Conservation (phyloP, 2,888 invertebrate species). For the Agrilus cyanescens region DNA sequence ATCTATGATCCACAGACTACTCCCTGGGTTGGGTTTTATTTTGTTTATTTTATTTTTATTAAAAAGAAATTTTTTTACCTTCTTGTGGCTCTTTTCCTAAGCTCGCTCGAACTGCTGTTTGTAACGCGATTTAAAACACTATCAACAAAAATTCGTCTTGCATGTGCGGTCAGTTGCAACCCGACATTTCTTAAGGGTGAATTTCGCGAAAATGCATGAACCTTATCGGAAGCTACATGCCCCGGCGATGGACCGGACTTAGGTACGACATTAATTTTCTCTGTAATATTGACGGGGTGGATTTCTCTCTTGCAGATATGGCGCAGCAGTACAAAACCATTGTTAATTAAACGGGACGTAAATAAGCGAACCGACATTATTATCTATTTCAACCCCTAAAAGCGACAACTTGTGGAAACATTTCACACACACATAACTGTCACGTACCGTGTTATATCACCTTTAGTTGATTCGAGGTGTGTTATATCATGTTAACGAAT, state of each 20-base stretch:
- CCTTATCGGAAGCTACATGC: slow-evolving; percentile 10
- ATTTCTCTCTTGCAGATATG: slow-evolving; percentile 40
- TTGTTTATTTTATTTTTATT: not conserved
- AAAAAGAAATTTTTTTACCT: slow-evolving; percentile 26
- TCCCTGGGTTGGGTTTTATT: not conserved
- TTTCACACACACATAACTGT: too few relatives aligned
- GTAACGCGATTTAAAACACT: slow-evolving; percentile 58
- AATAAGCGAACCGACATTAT: slow-evolving; percentile 47
- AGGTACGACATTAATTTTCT: slow-evolving; percentile 26
- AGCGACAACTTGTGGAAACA: too few relatives aligned
- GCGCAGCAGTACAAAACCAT: slow-evolving; percentile 46
- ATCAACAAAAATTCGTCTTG: slow-evolving; percentile 54
- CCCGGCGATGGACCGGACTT: slow-evolving; percentile 19
- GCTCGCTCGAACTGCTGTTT: slow-evolving; percentile 49
- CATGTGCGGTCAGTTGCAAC: slow-evolving; percentile 47
- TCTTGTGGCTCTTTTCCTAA: slow-evolving; percentile 50
- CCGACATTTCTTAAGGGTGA: slow-evolving; percentile 36
- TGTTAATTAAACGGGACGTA: slow-evolving; percentile 43
- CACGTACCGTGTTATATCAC: too few relatives aligned
- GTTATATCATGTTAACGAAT: too few relatives aligned
- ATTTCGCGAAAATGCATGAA: slow-evolving; percentile 21
- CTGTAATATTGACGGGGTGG: slow-evolving; percentile 37
- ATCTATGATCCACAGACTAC: not conserved
- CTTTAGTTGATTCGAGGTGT: too few relatives aligned
- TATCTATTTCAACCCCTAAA: not conserved